These are phyloP conservation scores for Atethmia centrago DNA, from an alignment of 2,888 invertebrate species.

Conservation along the genomic window DNA sequence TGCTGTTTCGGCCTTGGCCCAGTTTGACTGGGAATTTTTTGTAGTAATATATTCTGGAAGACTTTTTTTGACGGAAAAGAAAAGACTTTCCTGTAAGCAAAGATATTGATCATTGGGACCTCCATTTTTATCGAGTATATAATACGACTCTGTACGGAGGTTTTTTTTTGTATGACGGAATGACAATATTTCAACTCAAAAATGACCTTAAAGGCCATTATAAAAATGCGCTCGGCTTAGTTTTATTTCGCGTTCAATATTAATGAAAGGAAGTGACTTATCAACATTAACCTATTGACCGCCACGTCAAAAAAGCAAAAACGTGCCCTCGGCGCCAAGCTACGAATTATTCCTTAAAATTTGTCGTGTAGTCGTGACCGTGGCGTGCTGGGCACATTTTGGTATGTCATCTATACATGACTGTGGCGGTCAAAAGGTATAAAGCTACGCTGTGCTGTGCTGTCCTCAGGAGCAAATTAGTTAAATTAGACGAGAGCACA, in stretches of 20 bases:
- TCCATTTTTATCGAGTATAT: slow-evolving; percentile 15
- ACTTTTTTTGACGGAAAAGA: neutral
- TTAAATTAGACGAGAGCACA: neutral
- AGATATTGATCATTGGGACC: neutral
- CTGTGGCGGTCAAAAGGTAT: too few relatives aligned
- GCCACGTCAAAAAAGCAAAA: too few relatives aligned
- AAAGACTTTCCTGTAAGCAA: neutral
- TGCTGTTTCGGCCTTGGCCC: slow-evolving; percentile 36
- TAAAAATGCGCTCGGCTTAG: neutral
- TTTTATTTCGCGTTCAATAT: neutral
- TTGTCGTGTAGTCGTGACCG: too few relatives aligned
- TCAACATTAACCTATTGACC: too few relatives aligned
- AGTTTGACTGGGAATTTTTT: slow-evolving; percentile 37
- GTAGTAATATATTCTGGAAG: slow-evolving; percentile 14
- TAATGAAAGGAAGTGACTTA: neutral
- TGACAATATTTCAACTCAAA: neutral
- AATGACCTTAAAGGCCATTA: neutral
- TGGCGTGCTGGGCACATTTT: too few relatives aligned
- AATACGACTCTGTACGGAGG: slow-evolving; percentile 28
- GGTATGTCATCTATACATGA: too few relatives aligned
- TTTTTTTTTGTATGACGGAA: slow-evolving; percentile 1
- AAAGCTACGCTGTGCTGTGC: neutral
- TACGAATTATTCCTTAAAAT: too few relatives aligned
- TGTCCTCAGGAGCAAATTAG: neutral
- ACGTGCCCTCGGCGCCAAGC: too few relatives aligned